Evolutionary conservation across 64 coral and sea anemone species (phyloP).

Genomic region (Stichodactyla helianthus): DNA sequence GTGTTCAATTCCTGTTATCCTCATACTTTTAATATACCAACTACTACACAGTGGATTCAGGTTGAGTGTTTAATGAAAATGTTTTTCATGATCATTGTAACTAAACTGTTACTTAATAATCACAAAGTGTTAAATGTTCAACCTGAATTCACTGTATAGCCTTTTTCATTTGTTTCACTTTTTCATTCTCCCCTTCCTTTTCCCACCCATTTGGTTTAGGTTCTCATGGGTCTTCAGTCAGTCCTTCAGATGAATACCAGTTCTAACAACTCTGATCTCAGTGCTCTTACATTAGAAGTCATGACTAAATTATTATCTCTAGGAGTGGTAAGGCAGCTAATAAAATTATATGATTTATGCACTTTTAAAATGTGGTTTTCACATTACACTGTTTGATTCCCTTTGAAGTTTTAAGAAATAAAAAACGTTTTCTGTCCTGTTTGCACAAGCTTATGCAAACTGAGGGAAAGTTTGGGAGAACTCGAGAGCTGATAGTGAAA

Average conservation of each 20-base stretch:
- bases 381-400: neutral
- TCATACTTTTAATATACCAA: too few relatives aligned
- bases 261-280: neutral
- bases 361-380: neutral
- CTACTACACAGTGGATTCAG: too few relatives aligned
- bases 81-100: too few relatives aligned
- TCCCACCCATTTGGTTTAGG: neutral
- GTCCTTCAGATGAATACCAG: conserved; percentile 2
- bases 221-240: conserved; percentile 39
- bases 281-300: neutral
- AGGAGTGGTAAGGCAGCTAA: neutral
- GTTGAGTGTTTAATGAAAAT: too few relatives aligned
- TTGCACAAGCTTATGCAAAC: too few relatives aligned
- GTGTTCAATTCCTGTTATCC: too few relatives aligned
- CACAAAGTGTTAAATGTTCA: neutral
- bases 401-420: too few relatives aligned
- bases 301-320: neutral
- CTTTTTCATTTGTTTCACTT: neutral
- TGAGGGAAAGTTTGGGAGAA: too few relatives aligned
- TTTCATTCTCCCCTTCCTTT: neutral
- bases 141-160: neutral
- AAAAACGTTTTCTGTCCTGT: too few relatives aligned
- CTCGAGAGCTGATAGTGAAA: too few relatives aligned
- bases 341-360: neutral
- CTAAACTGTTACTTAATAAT: too few relatives aligned